Percentiles rank a stretch among this genome's conserved stretches.
phyloP scores from a whole-genome alignment of 1,140 invertebrate species.

The Thalassaphorura encarpata region DNA sequence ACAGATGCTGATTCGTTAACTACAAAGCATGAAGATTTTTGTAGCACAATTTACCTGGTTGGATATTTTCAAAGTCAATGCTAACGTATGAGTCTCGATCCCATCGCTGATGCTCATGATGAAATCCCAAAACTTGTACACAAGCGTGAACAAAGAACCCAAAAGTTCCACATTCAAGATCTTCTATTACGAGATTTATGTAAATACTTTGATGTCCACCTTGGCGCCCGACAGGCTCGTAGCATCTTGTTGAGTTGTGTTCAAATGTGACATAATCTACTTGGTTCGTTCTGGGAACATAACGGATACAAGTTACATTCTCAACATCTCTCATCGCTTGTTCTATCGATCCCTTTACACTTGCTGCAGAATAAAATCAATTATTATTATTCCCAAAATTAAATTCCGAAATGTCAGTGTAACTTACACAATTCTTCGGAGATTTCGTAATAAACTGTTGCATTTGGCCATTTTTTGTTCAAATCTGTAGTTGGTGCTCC shows the following conservation, averaged over 20 bases:
- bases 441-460: neutral
- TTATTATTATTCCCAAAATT: neutral
- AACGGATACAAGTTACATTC: neutral
- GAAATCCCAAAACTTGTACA: constrained; percentile 1
- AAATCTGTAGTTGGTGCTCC: neutral
- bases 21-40: neutral
- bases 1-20: neutral
- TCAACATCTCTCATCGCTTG: too few relatives aligned
- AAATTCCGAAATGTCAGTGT: too few relatives aligned
- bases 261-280: neutral
- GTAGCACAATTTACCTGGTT: neutral
- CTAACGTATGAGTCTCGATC: neutral
- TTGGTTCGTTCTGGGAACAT: neutral
- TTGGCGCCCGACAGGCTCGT: neutral
- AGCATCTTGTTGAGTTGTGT: neutral
- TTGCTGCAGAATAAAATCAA: neutral
- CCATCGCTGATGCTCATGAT: constrained; percentile 6
- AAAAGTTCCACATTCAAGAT: neutral
- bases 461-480: constrained; percentile 1
- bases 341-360: neutral
- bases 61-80: neutral
- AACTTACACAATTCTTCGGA: neutral
- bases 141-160: neutral
- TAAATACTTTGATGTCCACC: neutral
- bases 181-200: neutral